These are phyloP conservation scores for Scaptodrosophila lebanonensis DNA, from an alignment of 1,140 invertebrate species.

Conservation along the genomic window DNA sequence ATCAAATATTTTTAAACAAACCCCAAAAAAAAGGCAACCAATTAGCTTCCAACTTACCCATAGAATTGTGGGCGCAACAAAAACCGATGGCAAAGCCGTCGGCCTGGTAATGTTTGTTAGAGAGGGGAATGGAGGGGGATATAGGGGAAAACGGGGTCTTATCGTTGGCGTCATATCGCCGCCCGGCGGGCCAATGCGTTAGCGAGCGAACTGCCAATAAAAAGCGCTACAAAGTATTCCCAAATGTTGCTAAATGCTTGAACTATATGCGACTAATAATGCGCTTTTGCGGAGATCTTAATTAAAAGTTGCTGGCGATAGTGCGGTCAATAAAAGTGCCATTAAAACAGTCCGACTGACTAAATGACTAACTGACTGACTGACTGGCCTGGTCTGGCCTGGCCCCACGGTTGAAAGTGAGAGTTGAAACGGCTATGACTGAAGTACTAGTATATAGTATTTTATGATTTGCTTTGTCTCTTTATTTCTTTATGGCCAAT, in stretches of 20 bases:
- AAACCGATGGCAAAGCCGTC: too few relatives aligned
- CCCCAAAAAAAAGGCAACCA: conserved; percentile 50
- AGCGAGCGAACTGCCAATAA: not conserved
- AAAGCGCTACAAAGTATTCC: conserved; percentile 45
- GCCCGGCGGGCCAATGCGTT: too few relatives aligned
- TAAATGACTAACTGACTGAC: too few relatives aligned
- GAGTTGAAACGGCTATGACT: conserved; percentile 19
- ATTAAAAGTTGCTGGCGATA: conserved; percentile 66
- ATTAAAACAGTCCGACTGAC: conserved; percentile 28
- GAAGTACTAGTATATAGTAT: too few relatives aligned
- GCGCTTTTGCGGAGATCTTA: conserved; percentile 52
- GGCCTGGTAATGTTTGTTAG: too few relatives aligned
- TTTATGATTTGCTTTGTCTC: conserved; percentile 16
- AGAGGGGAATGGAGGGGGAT: too few relatives aligned
- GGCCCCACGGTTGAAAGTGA: conserved; percentile 30
- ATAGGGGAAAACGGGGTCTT: not conserved
- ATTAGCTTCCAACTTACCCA: conserved; percentile 72
- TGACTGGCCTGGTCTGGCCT: too few relatives aligned
- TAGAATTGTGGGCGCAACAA: conserved; percentile 62
- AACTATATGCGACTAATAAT: conserved; percentile 15
- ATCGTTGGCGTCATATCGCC: not conserved
- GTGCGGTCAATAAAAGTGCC: conserved; percentile 45
- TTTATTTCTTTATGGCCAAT: conserved; percentile 34
- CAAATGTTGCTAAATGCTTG: conserved; percentile 54
- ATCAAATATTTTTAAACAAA: conserved; percentile 38